Evolutionary conservation across 2,888 invertebrate species (phyloP), one percentile per base, ranked within the genome.

Genomic region (Melangyna quadrimaculata): DNA sequence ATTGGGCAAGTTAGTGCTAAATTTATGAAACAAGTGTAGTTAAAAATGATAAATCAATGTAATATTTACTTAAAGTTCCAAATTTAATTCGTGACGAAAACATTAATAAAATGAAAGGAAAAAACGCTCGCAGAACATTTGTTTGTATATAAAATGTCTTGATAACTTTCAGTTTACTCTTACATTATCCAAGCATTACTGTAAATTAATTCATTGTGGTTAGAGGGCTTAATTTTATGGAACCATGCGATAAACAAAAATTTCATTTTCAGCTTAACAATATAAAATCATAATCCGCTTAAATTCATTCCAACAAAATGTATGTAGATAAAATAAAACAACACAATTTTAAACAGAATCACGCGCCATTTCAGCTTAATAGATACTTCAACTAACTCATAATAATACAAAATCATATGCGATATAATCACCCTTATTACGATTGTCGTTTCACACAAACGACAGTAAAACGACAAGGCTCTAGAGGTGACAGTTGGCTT

Each of bases 321-420:
- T 51, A 2, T 14, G 14, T 55, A 43, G n/a, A 35, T 27, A 74
- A 53, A 3, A 9, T 19, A 24, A 63, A 59, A 2, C n/a, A 19
- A 45, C 27, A 72, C 35, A 17, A 8, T 17, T 14, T 0, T 27
- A 27, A 57, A 37, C 7, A n/a, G 0, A 22, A 22, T 35, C 40
- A 57, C 37, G 45, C 7, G 37, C 32, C 24, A 59, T 55, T 70
- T 35, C 7, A 61, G 53, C 67, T 45, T 79, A 43, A 59, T 43
- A 71, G 7, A 48, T 10, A 72, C 24, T 48, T 59, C n/a, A 67
- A 79, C 53, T 73, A 75, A 70, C 70, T 45, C 43, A 48, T 45
- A 40, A 12, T 59, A 69, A 75, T n/a, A n/a, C n/a, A 37, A 22
- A 40, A 32, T 40, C 40, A 78, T 27, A 24, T n/a, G n/a, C n/a